Conservation (phyloP, 2,797 vertebrate species). For the Melanotaenia boesemani region DNA sequence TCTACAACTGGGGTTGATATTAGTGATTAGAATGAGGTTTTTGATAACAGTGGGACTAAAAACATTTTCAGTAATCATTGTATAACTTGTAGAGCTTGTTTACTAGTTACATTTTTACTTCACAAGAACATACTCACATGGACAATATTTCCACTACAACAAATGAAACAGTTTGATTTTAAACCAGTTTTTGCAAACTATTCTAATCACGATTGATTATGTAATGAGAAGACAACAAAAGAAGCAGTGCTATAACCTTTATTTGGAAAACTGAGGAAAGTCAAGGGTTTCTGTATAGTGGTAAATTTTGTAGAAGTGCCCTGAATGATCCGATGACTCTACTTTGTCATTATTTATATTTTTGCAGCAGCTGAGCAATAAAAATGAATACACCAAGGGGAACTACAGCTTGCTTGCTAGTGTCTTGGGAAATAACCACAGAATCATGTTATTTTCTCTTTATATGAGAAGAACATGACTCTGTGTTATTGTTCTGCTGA, state of each 20-base stretch:
- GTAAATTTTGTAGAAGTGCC: conserved; percentile 14
- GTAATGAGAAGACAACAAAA: conserved; percentile 3
- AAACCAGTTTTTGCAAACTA: not conserved
- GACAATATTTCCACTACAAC: not conserved
- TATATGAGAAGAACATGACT: conserved; percentile 24
- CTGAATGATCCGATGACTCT: conserved; percentile 24
- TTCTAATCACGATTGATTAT: not conserved
- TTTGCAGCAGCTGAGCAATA: conserved; percentile 51
- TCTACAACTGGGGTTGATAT: not conserved
- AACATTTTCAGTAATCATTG: not conserved
- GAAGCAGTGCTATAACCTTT: conserved; percentile 10
- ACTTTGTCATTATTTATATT: conserved; percentile 49
- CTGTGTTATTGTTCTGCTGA: conserved; percentile 20
- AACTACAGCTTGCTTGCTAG: conserved; percentile 20
- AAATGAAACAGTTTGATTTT: not conserved
- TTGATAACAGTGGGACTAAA: not conserved
- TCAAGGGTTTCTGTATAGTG: conserved; percentile 17
- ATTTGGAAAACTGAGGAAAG: not conserved
- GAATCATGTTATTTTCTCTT: conserved; percentile 43
- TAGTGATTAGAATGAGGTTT: not conserved
- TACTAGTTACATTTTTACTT: not conserved
- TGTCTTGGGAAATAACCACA: conserved; percentile 64
- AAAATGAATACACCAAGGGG: conserved; percentile 34
- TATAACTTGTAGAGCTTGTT: not conserved
- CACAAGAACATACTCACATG: not conserved